Evolutionary conservation across 2,797 vertebrate genomes (phyloP), one percentile per base, ranked within the genome.

Genomic region (Sylvia borin): DNA sequence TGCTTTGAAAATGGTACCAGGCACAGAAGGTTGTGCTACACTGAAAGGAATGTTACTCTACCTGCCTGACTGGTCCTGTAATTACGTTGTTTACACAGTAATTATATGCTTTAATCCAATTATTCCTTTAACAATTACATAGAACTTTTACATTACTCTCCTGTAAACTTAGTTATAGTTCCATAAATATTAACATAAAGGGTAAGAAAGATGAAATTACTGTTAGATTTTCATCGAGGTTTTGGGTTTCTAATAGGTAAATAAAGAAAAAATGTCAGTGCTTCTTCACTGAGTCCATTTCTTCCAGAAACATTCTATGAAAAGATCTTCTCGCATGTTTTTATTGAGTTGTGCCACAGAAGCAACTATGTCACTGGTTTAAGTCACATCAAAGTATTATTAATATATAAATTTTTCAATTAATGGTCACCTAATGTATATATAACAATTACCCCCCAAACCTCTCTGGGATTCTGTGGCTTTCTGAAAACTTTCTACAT

Each of bases 1-100:
- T 0, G 16, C 92, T 85, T 73, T 43, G 90, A 48, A 91, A 92
- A 79, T 96, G 91, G 94, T 80, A 96, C 95, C 92, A 94, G 66
- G 95, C 83, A 65, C 91, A 77, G 7, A 73, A 34, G 93, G 34
- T 10, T 87, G 93, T 89, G 94, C 86, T 96, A 76, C 54, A 68
- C 54, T 2, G 3, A 86, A 90, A 94, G 95, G 94, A 97, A 96
- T 96, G 96, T 31, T 92, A 79, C 92, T 74, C 24, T 51, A 94
- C 97, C 96, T 58, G 97, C 84, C 62, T 14, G 10, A 85, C 97
- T 78, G 90, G 97, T 78, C 91, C 96, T n/a, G 71, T 97, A 97
- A 97, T 97, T 97, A 96, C 74, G 93, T 96, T 97, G 97, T 97
- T 97, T 97, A 97, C 95, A 96, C 74, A 95, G 95, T 96, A 97